A percentile compares a stretch with the other conserved stretches of the same genome.
Evolutionary conservation across 2,888 invertebrate genomes (phyloP).

Genomic region (Idaea dimidiata): DNA sequence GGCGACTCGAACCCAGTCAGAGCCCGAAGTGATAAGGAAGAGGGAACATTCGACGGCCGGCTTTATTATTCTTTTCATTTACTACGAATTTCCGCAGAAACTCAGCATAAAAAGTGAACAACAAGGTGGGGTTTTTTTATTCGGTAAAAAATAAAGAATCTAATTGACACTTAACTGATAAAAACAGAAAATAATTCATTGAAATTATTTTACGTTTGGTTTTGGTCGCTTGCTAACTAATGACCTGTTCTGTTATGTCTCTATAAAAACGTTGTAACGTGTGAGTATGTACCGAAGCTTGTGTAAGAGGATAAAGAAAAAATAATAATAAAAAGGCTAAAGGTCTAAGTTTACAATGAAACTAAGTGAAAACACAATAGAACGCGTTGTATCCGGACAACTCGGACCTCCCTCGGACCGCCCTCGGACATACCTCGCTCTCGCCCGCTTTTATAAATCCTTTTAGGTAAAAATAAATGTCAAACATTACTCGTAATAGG

Average conservation of each 20-base stretch:
- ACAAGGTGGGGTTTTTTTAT: neutral
- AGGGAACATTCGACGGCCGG: neutral
- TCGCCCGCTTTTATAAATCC: neutral
- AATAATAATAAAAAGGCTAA: neutral
- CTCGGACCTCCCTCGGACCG: no score
- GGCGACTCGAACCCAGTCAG: neutral
- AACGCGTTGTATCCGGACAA: neutral
- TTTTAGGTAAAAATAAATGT: constrained; percentile 1
- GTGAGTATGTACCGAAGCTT: neutral
- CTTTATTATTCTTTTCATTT: neutral
- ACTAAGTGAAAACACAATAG: neutral
- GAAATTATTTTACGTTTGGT: neutral
- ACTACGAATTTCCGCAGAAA: neutral
- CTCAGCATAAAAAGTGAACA: neutral
- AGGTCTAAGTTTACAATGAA: neutral
- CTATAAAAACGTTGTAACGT: neutral
- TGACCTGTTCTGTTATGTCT: neutral
- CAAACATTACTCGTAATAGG: neutral
- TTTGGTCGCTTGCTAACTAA: neutral
- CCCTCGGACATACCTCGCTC: neutral
- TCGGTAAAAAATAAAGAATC: no score
- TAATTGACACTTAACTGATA: no score
- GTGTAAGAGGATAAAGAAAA: neutral
- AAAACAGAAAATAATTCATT: neutral
- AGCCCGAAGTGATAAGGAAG: neutral